Percentiles rank a stretch among this genome's conserved stretches.
phyloP scores from a whole-genome alignment of 35 echinoderm and acorn worm species.

The Eucidaris tribuloides region DNA sequence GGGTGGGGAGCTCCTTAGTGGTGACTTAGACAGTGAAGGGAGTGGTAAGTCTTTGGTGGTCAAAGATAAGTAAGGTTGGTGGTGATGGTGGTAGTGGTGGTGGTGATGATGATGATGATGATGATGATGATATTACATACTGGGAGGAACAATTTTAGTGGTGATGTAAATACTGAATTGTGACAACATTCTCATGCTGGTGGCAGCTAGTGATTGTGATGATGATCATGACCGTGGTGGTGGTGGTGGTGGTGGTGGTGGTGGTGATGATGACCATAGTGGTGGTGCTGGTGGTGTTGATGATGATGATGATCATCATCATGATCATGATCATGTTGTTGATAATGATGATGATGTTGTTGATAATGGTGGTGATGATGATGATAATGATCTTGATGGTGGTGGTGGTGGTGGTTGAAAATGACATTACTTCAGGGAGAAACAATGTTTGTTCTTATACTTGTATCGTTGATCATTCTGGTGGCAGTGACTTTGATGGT shows the following conservation, averaged over 20 bases:
- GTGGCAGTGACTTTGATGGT: too few species aligned
- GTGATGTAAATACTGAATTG: not conserved
- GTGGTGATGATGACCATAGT: too few species aligned
- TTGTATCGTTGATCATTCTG: too few species aligned
- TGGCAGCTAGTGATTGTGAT: not conserved
- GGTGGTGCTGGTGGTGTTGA: too few species aligned
- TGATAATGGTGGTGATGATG: not conserved
- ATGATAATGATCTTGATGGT: not conserved
- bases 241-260: too few species aligned
- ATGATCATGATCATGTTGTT: too few species aligned
- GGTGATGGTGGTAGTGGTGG: not conserved
- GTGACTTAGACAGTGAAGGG: not conserved
- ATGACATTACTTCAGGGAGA: too few species aligned
- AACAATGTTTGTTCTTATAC: too few species aligned
- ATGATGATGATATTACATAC: not conserved
- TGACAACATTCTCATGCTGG: not conserved
- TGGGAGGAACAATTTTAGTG: not conserved
- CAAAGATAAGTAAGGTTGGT: not conserved
- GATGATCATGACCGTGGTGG: too few species aligned
- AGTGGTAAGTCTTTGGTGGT: not conserved
- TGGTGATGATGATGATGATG: not conserved
- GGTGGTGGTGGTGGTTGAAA: too few species aligned
- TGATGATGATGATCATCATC: too few species aligned
- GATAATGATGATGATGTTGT: not conserved
- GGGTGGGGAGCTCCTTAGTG: not conserved